Evolutionary conservation across 2,797 vertebrate species (phyloP), one percentile per base, ranked within the genome.

Genomic region (Tarsius wallacei): DNA sequence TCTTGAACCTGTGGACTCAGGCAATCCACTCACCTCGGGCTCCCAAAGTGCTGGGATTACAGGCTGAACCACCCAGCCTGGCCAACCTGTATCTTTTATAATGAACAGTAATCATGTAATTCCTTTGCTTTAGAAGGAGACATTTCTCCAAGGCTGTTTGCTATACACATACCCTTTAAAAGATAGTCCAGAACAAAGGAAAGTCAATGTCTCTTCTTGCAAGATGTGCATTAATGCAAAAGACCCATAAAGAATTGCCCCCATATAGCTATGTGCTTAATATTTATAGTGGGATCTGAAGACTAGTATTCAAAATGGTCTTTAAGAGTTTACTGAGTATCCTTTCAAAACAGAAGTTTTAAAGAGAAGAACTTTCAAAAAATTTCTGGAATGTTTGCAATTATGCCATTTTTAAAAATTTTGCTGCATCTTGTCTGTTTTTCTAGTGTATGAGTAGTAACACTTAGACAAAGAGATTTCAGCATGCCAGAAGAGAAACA

Each of bases 341-440:
- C 59, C n/a, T 89, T 95, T 87, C 28, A 71, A 87, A 95, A 78
- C 26, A 26, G 24, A 93, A 61, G 10, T 53, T 83, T 85, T 57
- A 21, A 55, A 81, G 93, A 53, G 77, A 22, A 5, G 0, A 91
- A 76, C 22, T 53, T 82, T n/a, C 4, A 76, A 82, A 42, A 57
- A 85, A 85, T 66, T 81, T 91, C 71, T 66, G 31, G 12, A 71
- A 63, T 57, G 19, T 80, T 77, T 68, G 17, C 28, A 19, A 55
- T 84, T 71, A 91, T 51, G 3, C 13, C 22, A 26, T 57, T 3
- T 89, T 87, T 87, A 16, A 70, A 71, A 66, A 81, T 91, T 84
- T 93, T 92, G 49, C 51, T 36, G 15, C 49, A 63, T 88, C 17
- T 71, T 89, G 15, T 59, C 55, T 77, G 53, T 70, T 85, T 22